phyloP scores from a whole-genome alignment of 2,888 invertebrate species.

The Xanthorhoe spadicearia region DNA sequence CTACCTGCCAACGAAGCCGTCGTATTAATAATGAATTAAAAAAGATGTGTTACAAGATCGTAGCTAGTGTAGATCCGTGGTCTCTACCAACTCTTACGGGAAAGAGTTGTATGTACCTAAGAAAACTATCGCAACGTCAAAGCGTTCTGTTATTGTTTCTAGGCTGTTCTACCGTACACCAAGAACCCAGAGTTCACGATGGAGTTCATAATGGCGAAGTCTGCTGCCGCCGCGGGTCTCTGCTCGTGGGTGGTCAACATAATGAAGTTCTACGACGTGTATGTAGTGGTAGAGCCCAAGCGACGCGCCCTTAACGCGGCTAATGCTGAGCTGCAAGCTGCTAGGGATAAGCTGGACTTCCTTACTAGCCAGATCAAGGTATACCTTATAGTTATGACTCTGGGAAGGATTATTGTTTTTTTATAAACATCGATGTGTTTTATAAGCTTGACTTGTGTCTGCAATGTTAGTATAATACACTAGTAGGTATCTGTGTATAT shows the following conservation, averaged over 20 bases:
- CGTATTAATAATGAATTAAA: not conserved
- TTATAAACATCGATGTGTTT: too few species aligned
- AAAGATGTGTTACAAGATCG: too few species aligned
- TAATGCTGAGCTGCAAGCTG: constrained; percentile 92
- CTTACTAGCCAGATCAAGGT: constrained; percentile 90
- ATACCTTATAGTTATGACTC: constrained; percentile 31
- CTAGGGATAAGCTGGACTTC: constrained; percentile 90
- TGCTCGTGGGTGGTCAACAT: constrained; percentile 98
- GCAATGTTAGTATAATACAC: too few species aligned
- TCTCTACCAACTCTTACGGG: too few species aligned
- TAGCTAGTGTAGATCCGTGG: too few species aligned
- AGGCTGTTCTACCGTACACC: constrained; percentile 85
- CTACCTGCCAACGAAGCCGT: not conserved
- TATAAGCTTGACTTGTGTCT: too few species aligned
- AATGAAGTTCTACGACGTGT: constrained; percentile 94
- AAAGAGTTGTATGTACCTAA: too few species aligned
- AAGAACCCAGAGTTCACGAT: constrained; percentile 92
- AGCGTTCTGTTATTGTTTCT: constrained; percentile 8
- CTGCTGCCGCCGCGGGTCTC: constrained; percentile 95
- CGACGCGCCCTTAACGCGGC: constrained; percentile 93
- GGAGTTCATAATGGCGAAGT: constrained; percentile 93
- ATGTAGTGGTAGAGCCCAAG: constrained; percentile 96
- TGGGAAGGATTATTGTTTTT: not conserved
- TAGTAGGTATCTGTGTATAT: too few species aligned
- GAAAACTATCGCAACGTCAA: not conserved